A percentile compares a stretch with the other conserved stretches of the same genome.
phyloP scores from a whole-genome alignment of 2,113 vertebrate species.

The Aegithalos caudatus region DNA sequence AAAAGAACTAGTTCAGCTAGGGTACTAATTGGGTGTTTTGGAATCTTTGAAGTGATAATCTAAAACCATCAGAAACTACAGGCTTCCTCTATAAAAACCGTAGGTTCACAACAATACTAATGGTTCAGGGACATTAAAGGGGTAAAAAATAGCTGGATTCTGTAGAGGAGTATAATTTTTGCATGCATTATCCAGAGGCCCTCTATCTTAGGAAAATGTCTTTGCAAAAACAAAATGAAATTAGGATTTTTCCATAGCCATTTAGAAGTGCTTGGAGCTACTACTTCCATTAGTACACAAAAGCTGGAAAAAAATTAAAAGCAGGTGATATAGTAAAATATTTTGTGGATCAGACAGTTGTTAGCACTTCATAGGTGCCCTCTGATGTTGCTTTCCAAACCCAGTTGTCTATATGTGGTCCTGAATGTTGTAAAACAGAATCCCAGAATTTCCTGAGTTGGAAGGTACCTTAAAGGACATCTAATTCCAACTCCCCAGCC shows the following conservation, averaged over 20 bases:
- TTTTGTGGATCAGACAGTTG: neutral
- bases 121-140: neutral
- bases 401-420: neutral
- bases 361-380: neutral
- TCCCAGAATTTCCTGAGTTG: neutral
- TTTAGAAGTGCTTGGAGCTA: neutral
- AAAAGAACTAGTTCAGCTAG: neutral
- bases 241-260: neutral
- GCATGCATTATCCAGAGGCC: neutral
- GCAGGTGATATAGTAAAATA: neutral
- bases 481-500: neutral
- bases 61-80: neutral
- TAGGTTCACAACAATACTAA: neutral
- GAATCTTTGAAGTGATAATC: neutral
- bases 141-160: neutral
- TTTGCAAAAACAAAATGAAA: neutral
- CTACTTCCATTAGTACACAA: neutral
- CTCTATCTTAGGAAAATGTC: neutral
- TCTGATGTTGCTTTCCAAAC: neutral
- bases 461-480: neutral
- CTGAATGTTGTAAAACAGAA: neutral
- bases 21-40: neutral
- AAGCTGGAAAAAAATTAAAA: neutral
- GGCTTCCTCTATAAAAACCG: neutral
- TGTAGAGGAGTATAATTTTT: neutral